phyloP scores from a whole-genome alignment of 2,888 invertebrate genomes.

The Cyrtodaria siliqua region DNA sequence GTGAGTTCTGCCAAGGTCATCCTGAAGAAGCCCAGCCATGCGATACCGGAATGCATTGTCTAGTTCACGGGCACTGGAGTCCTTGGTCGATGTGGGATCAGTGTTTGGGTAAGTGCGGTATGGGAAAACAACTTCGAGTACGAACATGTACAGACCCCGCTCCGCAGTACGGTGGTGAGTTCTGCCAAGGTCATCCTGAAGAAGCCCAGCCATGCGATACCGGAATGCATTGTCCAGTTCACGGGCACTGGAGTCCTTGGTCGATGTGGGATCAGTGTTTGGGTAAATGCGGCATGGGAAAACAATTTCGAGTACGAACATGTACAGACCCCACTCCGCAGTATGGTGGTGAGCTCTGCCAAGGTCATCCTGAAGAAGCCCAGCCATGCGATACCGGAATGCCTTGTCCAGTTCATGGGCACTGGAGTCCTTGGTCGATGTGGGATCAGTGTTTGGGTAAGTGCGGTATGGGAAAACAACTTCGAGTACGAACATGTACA shows the following conservation, averaged over 20 bases:
- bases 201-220: constrained; percentile 44
- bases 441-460: constrained; percentile 36
- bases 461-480: constrained; percentile 39
- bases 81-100: constrained; percentile 38
- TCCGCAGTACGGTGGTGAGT: constrained; percentile 49
- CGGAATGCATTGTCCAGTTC: constrained; percentile 38
- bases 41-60: constrained; percentile 43
- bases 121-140: constrained; percentile 26
- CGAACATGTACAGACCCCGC: constrained; percentile 50
- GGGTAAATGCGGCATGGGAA: constrained; percentile 42
- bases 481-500: constrained; percentile 34
- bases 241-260: constrained; percentile 57
- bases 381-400: constrained; percentile 29
- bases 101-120: constrained; percentile 48
- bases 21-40: constrained; percentile 34
- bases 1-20: constrained; percentile 32
- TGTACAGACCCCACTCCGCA: constrained; percentile 50
- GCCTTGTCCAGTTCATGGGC: constrained; percentile 41
- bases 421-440: constrained; percentile 30
- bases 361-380: constrained; percentile 28
- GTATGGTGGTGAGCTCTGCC: constrained; percentile 35
- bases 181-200: constrained; percentile 39
- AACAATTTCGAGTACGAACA: constrained; percentile 17
- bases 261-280: constrained; percentile 31
- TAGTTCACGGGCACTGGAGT: constrained; percentile 53